phyloP scores from a whole-genome alignment of 2,888 invertebrate species.

The Neocrepidodera transversa region DNA sequence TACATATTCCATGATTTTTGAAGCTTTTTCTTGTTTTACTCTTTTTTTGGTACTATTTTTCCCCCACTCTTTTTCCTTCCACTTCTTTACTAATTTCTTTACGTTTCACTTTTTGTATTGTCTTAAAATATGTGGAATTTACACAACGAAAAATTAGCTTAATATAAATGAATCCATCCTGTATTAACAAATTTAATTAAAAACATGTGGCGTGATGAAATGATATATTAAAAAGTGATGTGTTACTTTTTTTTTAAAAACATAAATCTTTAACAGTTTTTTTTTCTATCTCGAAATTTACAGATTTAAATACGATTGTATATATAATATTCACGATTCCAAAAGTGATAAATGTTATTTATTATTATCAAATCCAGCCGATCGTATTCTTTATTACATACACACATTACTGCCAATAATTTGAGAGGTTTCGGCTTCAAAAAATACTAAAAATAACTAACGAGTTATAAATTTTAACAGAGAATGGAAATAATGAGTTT shows the following conservation, averaged over 20 bases:
- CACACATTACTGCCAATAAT: slow-evolving; percentile 16
- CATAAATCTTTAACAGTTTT: neutral
- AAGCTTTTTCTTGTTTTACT: too few species aligned
- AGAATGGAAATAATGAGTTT: too few species aligned
- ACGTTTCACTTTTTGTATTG: too few species aligned
- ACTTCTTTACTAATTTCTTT: too few species aligned
- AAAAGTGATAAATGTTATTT: slow-evolving; percentile 16
- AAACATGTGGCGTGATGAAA: neutral
- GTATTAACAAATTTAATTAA: too few species aligned
- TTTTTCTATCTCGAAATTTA: slow-evolving; percentile 3
- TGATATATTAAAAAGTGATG: neutral
- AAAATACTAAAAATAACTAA: slow-evolving; percentile 14
- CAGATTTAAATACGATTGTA: slow-evolving; percentile 2
- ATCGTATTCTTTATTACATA: slow-evolving; percentile 17
- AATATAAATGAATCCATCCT: too few species aligned
- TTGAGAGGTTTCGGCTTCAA: slow-evolving; percentile 12
- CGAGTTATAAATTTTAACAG: too few species aligned
- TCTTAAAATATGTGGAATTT: too few species aligned
- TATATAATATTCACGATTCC: slow-evolving; percentile 4
- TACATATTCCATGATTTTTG: too few species aligned
- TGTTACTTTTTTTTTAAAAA: neutral
- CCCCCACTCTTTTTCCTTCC: too few species aligned
- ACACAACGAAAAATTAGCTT: too few species aligned
- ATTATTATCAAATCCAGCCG: neutral
- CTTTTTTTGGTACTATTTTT: too few species aligned